phyloP scores from a whole-genome alignment of 2,888 invertebrate species.

The Drosophila glabriapex region DNA sequence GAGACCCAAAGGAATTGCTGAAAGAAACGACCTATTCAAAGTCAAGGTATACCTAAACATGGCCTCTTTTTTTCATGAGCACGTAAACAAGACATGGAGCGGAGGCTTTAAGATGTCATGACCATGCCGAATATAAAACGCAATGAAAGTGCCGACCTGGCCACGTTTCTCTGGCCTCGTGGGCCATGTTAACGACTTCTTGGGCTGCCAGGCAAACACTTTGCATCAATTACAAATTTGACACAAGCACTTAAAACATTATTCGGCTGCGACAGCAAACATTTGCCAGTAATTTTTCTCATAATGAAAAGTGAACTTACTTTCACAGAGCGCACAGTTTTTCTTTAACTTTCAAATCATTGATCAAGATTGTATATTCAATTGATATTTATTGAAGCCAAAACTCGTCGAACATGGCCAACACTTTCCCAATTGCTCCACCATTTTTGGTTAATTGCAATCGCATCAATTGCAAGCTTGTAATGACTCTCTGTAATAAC shows the following conservation, averaged over 20 bases:
- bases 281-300: constrained; percentile 26
- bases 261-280: constrained; percentile 30
- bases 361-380: constrained; percentile 70
- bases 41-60: constrained; percentile 4
- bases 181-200: constrained; percentile 45
- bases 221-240: constrained; percentile 75
- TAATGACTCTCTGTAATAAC: constrained; percentile 25
- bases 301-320: constrained; percentile 73
- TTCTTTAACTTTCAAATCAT: constrained; percentile 72
- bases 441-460: constrained; percentile 71
- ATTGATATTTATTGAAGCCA: constrained; percentile 42
- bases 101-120: constrained; percentile 64
- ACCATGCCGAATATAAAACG: constrained; percentile 60
- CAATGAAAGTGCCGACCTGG: constrained; percentile 66
- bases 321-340: constrained; percentile 52
- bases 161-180: constrained; percentile 46
- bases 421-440: constrained; percentile 68
- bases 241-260: constrained; percentile 64
- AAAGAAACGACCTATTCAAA: constrained; percentile 7
- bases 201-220: constrained; percentile 27
- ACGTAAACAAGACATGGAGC: constrained; percentile 34
- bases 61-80: constrained; percentile 12
- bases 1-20: not conserved
- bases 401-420: constrained; percentile 41
- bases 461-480: constrained; percentile 24